Evolutionary conservation across 1,140 invertebrate species (phyloP).

Genomic region (Camponotus vicinus): DNA sequence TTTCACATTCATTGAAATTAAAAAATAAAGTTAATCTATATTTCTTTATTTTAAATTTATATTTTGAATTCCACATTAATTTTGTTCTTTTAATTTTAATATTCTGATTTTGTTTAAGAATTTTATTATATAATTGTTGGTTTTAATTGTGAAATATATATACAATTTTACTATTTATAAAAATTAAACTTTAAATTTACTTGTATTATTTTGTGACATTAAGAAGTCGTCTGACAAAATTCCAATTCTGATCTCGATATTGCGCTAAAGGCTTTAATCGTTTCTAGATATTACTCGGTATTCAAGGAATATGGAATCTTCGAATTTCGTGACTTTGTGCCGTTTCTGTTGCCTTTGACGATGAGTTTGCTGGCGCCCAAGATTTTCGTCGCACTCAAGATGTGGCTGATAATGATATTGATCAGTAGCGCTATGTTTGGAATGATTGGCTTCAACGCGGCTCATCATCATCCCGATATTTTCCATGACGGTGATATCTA

Average conservation of each 20-base stretch:
- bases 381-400: conserved; percentile 80
- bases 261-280: neutral
- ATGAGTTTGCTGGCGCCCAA: conserved; percentile 84
- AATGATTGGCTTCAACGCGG: conserved; percentile 91
- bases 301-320: conserved; percentile 54
- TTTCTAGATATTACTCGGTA: conserved; percentile 78
- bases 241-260: neutral
- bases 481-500: conserved; percentile 93
- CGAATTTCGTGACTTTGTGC: conserved; percentile 83
- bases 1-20: neutral
- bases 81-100: neutral
- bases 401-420: conserved; percentile 88
- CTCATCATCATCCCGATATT: conserved; percentile 94
- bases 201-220: neutral
- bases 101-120: conserved; percentile 7
- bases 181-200: too few species aligned
- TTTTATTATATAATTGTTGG: too few species aligned
- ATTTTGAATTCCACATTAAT: too few species aligned
- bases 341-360: conserved; percentile 85
- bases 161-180: too few species aligned
- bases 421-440: conserved; percentile 89
- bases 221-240: neutral
- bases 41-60: neutral
- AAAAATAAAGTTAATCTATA: neutral
- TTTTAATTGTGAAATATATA: too few species aligned